Percentiles rank a stretch among this genome's conserved stretches.
These are phyloP conservation scores for Lacerta viridis DNA, from an alignment of 2,797 vertebrate species.

Conservation along the genomic window DNA sequence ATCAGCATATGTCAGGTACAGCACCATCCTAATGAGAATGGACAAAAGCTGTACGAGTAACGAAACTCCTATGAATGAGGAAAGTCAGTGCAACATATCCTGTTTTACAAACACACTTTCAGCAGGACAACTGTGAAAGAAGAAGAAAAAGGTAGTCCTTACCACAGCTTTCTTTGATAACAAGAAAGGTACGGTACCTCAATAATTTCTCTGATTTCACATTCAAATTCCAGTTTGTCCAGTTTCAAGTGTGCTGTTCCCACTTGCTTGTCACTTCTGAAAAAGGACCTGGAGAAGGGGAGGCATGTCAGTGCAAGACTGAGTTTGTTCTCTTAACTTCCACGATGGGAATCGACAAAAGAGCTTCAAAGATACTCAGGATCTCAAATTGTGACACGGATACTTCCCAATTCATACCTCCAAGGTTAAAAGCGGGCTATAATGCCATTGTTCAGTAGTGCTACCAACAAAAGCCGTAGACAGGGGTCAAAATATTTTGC, in stretches of 20 bases:
- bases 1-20: neutral
- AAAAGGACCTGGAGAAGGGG: conserved; percentile 79
- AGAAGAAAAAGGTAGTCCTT: neutral
- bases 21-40: neutral
- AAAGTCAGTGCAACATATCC: neutral
- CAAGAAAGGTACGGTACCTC: conserved; percentile 77
- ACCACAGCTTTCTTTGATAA: conserved; percentile 1
- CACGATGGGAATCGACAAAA: neutral
- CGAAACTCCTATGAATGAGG: neutral
- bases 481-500: neutral
- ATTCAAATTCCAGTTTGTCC: conserved; percentile 92
- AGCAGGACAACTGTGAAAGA: neutral
- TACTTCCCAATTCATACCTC: neutral
- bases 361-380: neutral
- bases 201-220: conserved; percentile 94
- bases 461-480: neutral
- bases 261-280: conserved; percentile 94
- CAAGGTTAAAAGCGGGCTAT: neutral
- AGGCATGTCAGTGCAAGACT: neutral
- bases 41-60: neutral
- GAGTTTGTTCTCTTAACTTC: neutral
- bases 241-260: conserved; percentile 93
- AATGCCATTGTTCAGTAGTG: neutral
- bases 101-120: neutral
- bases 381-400: neutral